phyloP scores from a whole-genome alignment of 30 jellyfish, hydroid and myxozoan genomes.

The Aurelia sp. region DNA sequence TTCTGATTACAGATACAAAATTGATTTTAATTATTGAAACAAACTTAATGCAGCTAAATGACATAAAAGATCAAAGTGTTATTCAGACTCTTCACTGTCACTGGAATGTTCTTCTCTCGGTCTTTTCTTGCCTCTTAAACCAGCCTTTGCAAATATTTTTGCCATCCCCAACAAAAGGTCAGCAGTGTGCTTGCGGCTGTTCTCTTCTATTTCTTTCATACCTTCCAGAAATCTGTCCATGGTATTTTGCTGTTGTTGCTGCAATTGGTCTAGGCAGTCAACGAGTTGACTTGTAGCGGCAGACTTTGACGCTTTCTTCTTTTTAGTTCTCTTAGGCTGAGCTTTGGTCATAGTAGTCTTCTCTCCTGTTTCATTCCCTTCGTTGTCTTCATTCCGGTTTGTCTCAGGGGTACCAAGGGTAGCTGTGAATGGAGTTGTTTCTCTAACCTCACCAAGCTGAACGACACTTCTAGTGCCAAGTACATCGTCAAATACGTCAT shows the following conservation, averaged over 20 bases:
- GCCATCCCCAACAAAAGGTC: conserved; percentile 19
- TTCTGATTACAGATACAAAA: not conserved
- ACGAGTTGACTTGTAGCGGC: conserved; percentile 17
- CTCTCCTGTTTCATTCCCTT: too few relatives aligned
- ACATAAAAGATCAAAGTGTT: not conserved
- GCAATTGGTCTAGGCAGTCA: conserved; percentile 6
- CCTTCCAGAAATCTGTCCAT: conserved; percentile 34
- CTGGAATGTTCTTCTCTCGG: conserved; percentile 5
- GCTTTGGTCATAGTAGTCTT: not conserved
- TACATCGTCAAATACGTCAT: not conserved
- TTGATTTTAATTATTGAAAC: not conserved
- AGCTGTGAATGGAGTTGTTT: not conserved
- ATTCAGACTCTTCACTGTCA: conserved; percentile 1
- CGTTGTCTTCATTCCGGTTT: too few relatives aligned
- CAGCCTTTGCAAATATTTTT: conserved; percentile 10
- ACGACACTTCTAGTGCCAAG: conserved; percentile 14
- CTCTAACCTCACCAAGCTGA: not conserved
- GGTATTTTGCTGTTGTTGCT: conserved; percentile 29
- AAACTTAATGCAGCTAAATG: not conserved
- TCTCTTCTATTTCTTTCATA: conserved; percentile 30
- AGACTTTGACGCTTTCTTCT: conserved; percentile 26
- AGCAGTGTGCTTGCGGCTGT: conserved; percentile 29
- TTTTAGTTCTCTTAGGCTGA: conserved; percentile 16
- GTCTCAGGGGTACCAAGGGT: not conserved
- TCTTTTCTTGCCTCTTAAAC: not conserved